A percentile compares a stretch with the other conserved stretches of the same genome.
phyloP scores from a whole-genome alignment of 2,113 vertebrate genomes.

The Harpagus bidentatus region DNA sequence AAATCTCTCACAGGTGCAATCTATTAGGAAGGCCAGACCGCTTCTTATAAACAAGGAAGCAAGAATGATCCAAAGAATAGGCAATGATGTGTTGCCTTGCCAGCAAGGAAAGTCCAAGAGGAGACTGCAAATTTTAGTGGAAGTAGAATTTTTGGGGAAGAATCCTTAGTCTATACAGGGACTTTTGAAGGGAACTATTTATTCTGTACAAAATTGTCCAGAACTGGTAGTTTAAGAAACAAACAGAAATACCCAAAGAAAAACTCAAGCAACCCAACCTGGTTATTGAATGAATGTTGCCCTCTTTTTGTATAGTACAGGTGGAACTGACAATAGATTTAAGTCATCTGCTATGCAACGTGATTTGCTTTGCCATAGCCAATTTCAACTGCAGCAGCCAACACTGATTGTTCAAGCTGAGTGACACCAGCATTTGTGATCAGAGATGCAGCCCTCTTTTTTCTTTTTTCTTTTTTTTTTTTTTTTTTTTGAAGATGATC shows the following conservation, averaged over 20 bases:
- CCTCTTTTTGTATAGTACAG: neutral
- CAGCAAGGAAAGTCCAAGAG: neutral
- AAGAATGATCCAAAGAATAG: neutral
- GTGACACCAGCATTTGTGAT: neutral
- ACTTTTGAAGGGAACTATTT: neutral
- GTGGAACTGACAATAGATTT: neutral
- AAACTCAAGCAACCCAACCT: neutral
- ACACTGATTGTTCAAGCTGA: neutral
- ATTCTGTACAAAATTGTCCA: neutral
- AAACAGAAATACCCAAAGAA: neutral
- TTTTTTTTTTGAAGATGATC: neutral
- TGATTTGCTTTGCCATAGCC: neutral
- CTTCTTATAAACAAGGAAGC: neutral
- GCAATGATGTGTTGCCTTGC: neutral
- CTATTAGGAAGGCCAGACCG: neutral
- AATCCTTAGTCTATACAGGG: neutral
- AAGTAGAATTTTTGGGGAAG: neutral
- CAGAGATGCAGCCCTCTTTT: neutral
- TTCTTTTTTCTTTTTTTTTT: neutral
- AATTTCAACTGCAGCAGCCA: neutral
- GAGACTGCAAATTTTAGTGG: neutral
- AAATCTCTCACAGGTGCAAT: constrained; percentile 27
- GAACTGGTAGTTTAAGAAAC: neutral
- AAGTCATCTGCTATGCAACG: neutral
- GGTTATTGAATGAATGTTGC: neutral